phyloP scores from a whole-genome alignment of 2,113 vertebrate genomes.

The Cricetomys ansorgei region DNA sequence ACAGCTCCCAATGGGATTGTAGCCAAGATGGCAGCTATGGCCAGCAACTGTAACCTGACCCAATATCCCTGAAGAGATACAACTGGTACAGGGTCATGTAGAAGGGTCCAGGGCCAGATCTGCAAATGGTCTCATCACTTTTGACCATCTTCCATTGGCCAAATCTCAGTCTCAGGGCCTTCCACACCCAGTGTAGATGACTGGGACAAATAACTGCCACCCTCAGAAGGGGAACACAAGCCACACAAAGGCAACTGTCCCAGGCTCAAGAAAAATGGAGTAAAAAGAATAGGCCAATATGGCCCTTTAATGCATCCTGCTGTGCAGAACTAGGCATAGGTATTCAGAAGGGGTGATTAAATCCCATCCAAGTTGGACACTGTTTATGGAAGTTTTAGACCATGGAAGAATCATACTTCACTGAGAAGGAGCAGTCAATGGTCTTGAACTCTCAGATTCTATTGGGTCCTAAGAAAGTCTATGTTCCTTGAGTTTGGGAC shows the following conservation, averaged over 20 bases:
- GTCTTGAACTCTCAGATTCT: slow-evolving; percentile 3
- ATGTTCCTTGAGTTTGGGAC: not conserved
- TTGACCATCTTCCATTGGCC: not conserved
- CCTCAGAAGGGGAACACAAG: not conserved
- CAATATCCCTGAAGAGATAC: not conserved
- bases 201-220: not conserved
- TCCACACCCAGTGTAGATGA: not conserved
- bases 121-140: not conserved
- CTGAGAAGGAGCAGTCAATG: not conserved
- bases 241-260: not conserved
- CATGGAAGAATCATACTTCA: slow-evolving; percentile 28
- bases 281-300: not conserved
- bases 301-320: not conserved
- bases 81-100: not conserved
- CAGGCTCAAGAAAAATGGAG: not conserved
- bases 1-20: not conserved
- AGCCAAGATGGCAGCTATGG: not conserved
- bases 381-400: not conserved
- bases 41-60: not conserved
- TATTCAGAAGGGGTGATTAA: not conserved
- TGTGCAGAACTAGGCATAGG: not conserved
- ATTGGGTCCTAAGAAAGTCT: not conserved
- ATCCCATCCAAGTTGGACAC: not conserved
- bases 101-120: not conserved
- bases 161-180: not conserved